A percentile compares a stretch with the other conserved stretches of the same genome.
Conservation (phyloP, 2,113 vertebrate species). For the Sceloporus tristichus region DNA sequence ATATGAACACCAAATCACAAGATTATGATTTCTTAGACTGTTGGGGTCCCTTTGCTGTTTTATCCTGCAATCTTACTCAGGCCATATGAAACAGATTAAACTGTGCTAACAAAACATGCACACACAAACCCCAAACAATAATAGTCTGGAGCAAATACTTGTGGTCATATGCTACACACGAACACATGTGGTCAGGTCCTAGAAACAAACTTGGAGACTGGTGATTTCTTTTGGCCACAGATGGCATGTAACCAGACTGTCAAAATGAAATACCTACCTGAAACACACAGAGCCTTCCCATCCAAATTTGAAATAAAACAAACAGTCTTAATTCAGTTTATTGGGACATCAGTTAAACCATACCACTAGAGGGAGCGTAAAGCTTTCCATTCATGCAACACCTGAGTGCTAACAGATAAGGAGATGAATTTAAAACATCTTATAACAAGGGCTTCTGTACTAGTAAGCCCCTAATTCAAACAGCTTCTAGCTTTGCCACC, state of each 20-base stretch:
- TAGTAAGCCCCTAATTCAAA: not conserved
- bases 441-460: not conserved
- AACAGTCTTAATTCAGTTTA: not conserved
- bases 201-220: not conserved
- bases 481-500: not conserved
- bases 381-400: not conserved
- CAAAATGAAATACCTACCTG: not conserved
- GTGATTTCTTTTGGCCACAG: not conserved
- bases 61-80: not conserved
- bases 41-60: too few species aligned
- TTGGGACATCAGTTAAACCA: not conserved
- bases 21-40: not conserved
- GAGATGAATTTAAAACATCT: not conserved
- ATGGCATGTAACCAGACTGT: not conserved
- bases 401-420: not conserved
- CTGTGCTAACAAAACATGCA: too few species aligned
- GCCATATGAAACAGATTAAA: not conserved
- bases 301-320: not conserved
- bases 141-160: not conserved
- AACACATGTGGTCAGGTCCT: not conserved
- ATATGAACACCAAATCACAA: not conserved
- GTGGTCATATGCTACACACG: not conserved
- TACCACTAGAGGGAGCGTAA: conserved; percentile 5
- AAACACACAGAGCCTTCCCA: not conserved
- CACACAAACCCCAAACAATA: not conserved